Evolutionary conservation across 2,797 vertebrate genomes (phyloP), one percentile per base, ranked within the genome.

Genomic region (Octomys mimax): DNA sequence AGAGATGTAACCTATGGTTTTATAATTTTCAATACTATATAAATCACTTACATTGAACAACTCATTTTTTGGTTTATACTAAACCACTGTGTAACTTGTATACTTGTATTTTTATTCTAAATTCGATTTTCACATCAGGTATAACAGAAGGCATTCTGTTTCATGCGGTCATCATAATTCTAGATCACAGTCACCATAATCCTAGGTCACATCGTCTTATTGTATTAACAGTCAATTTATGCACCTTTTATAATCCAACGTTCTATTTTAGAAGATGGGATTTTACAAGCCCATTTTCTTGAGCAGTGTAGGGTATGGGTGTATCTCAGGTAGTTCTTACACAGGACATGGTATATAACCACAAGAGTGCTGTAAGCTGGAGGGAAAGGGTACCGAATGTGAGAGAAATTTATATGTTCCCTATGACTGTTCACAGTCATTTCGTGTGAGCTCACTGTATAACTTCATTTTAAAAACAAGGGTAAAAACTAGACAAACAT

Each of bases 401-500:
- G 68, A 90, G 95, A 94, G 96, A 96, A 97, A 98, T 98, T 89
- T 96, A 88, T 14, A 97, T 96, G 89, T 93, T 94, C 95, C 96
- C 91, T 0, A 83, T 57, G 96, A 90, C 95, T 88, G 70, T 84
- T 94, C 75, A 39, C 22, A 90, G 87, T 96, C 97, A 98, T 98
- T 98, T 98, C 98, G 91, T 96, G 95, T 97, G 95, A 97, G 93
- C 71, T 96, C 94, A 96, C 92, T 95, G 77, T 97, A 68, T 73
- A 66, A 97, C 94, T 97, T 94, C 93, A 70, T 98, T 98, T 98
- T 95, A 98, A 97, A 98, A 97, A 97, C 92, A 95, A 83, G 87
- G 95, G 92, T 97, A 96, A 98, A 95, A 97, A 91, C 89, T 95
- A 95, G 97, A 97, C 97, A 98, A 97, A 98, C 95, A 96, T 96